Evolutionary conservation across 1,140 invertebrate species (phyloP), one percentile per base, ranked within the genome.

Genomic region (Odontomachus brunneus): DNA sequence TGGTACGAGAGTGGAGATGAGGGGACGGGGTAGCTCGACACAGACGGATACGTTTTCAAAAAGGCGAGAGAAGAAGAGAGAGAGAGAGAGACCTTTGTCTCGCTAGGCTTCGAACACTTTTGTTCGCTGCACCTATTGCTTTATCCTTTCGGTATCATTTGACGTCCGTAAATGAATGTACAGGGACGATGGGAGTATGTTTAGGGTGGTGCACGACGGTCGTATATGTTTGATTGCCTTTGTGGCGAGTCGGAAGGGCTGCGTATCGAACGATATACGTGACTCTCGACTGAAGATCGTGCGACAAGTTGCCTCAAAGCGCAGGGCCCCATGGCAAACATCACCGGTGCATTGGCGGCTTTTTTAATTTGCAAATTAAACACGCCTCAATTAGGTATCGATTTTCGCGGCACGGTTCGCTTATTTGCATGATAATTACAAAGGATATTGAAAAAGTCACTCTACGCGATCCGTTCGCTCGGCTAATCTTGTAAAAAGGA

Each of bases 11-110:
- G 22, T n/a, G 12, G 69, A 49, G 59, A 15, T 22, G 29, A 33
- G 14, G 24, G 17, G 66, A 51, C 9, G 33, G 26, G 24, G 24
- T 72, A 72, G 59, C 82, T 67, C 33, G 59, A 75, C 71, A 44
- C 48, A 75, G 51, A 48, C 17, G 73, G 74, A 84, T 87, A 55
- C 84, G 80, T 87, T 87, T 88, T 73, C 86, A 82, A 88, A 87
- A 87, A 84, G 75, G 65, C 53, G 74, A 75, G 57, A 53, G 59
- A 75, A 19, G 48, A 51, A 26, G 53, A 49, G n/a, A 59, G 59
- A 74, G 53, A 17, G 66, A 38, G 73, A 22, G 59, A 75, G 76
- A 65, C 55, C 86, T 84, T 87, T 87, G 75, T 88, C 78, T 67
- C 51, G 29, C 33, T 26, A 19, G 15, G 24, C 73, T 48, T 76